Evolutionary conservation across 2,888 invertebrate species (phyloP).

Genomic region (Drosophila meridionalis): DNA sequence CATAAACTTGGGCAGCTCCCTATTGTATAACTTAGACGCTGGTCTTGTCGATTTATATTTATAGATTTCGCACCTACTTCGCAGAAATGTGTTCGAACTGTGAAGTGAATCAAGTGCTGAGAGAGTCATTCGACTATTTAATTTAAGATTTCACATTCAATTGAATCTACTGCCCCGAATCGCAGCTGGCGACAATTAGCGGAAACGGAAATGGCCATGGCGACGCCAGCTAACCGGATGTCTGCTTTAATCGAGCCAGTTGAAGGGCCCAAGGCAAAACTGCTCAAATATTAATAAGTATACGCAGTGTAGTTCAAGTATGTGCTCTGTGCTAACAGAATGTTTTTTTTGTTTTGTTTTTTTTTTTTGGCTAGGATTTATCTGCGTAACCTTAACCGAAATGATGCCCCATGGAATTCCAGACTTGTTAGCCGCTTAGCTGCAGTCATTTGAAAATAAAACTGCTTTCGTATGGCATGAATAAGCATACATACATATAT

Average conservation of each 20-base stretch:
- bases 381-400: conserved; percentile 11
- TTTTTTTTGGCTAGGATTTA: conserved; percentile 17
- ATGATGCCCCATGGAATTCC: conserved; percentile 13
- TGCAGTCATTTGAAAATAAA: not conserved
- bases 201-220: conserved; percentile 10
- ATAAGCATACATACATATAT: not conserved
- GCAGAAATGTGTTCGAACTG: not conserved
- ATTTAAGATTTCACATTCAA: not conserved
- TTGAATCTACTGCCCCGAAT: not conserved
- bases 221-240: not conserved
- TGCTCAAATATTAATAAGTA: conserved; percentile 22
- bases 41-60: not conserved
- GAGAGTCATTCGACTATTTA: not conserved
- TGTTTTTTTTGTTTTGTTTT: not conserved
- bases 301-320: not conserved
- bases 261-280: not conserved
- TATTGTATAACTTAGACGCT: not conserved
- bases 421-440: conserved; percentile 29
- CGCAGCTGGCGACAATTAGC: not conserved
- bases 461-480: not conserved
- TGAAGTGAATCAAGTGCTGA: not conserved
- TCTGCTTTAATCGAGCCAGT: not conserved
- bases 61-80: not conserved
- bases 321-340: not conserved
- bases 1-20: not conserved